A percentile compares a stretch with the other conserved stretches of the same genome.
These are phyloP conservation scores for Nudaria mundana DNA, from an alignment of 2,888 invertebrate species.

Conservation along the genomic window DNA sequence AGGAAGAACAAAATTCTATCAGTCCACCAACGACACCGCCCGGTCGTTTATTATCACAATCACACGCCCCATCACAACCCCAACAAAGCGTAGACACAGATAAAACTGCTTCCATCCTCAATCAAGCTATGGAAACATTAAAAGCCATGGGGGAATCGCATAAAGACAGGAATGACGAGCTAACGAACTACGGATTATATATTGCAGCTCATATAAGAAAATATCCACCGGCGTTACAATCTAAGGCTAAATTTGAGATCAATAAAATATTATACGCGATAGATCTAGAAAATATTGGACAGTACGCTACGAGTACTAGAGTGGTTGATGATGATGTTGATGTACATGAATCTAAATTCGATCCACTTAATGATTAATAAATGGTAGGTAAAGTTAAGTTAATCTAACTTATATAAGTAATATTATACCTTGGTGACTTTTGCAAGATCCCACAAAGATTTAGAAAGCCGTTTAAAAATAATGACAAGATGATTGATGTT, in stretches of 20 bases:
- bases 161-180: conserved; percentile 1
- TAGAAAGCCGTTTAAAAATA: too few relatives aligned
- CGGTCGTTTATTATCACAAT: too few relatives aligned
- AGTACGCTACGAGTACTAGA: neutral
- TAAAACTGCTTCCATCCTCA: neutral
- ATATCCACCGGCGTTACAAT: conserved; percentile 6
- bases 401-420: too few relatives aligned
- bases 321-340: neutral
- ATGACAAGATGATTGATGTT: too few relatives aligned
- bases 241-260: conserved; percentile 11
- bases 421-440: too few relatives aligned
- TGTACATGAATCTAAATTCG: conserved; percentile 3
- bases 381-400: neutral
- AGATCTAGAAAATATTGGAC: conserved; percentile 6
- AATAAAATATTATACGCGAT: conserved; percentile 11
- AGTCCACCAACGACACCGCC: neutral
- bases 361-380: conserved; percentile 5
- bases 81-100: neutral
- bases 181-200: conserved; percentile 10
- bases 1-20: conserved; percentile 5
- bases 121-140: conserved; percentile 7
- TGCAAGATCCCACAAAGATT: too few relatives aligned
- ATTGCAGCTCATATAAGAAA: conserved; percentile 12
- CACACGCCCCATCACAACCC: too few relatives aligned
- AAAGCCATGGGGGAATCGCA: conserved; percentile 2